Conservation (phyloP, 1,140 invertebrate species). For the Lepidurus arcticus region DNA sequence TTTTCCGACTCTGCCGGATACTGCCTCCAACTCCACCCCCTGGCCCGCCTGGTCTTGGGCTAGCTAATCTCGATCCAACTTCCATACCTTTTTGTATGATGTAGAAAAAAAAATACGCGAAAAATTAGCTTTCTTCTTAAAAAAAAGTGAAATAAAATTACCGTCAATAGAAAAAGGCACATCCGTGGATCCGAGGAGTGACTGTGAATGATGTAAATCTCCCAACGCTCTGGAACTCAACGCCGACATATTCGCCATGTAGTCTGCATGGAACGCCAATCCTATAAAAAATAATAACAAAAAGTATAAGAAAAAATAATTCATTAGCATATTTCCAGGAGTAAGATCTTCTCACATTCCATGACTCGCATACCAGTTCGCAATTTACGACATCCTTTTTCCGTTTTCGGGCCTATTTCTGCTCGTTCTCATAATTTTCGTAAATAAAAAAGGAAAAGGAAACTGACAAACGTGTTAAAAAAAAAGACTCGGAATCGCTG, state of each 20-base stretch:
- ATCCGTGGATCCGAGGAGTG: slow-evolving; percentile 66
- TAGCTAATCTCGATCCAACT: slow-evolving; percentile 63
- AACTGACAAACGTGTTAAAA: slow-evolving; percentile 9
- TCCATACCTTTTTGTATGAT: slow-evolving; percentile 26
- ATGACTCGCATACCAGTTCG: background rate
- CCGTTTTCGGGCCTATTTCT: background rate
- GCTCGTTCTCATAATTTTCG: background rate
- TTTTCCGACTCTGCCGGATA: slow-evolving; percentile 68
- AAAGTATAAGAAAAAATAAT: slow-evolving; percentile 10
- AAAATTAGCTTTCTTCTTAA: background rate
- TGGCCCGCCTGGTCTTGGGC: slow-evolving; percentile 52
- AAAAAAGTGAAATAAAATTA: slow-evolving; percentile 45
- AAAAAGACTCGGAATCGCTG: slow-evolving; percentile 3
- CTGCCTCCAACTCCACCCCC: slow-evolving; percentile 1
- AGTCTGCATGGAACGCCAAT: slow-evolving; percentile 57
- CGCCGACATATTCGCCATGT: slow-evolving; percentile 54
- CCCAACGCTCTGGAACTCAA: slow-evolving; percentile 52
- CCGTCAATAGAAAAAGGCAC: slow-evolving; percentile 73
- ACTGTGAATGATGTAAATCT: slow-evolving; percentile 59
- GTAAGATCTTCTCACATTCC: background rate
- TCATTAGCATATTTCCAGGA: slow-evolving; percentile 10
- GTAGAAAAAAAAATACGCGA: background rate
- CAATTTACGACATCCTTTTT: slow-evolving; percentile 10
- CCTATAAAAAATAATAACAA: slow-evolving; percentile 37
- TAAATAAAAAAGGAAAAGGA: background rate